phyloP scores from a whole-genome alignment of 2,797 vertebrate species.

The Phoxinus dragarum region DNA sequence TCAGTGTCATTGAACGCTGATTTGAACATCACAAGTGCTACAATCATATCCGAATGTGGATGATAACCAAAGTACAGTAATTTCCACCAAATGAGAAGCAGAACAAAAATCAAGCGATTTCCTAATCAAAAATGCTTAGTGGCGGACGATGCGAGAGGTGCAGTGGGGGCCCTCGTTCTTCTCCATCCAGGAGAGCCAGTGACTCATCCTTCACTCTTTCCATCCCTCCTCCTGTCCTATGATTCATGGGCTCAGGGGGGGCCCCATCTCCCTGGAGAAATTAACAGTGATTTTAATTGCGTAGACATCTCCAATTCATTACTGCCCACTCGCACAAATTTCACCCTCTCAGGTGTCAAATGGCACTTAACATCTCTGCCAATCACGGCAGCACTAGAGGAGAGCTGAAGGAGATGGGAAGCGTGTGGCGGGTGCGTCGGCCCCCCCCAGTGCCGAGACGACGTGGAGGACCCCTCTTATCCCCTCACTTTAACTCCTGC shows the following conservation, averaged over 20 bases:
- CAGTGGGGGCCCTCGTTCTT: conserved; percentile 14
- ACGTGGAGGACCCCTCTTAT: conserved; percentile 36
- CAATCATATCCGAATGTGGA: conserved; percentile 44
- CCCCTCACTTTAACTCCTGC: conserved; percentile 39
- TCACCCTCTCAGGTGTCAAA: conserved; percentile 84
- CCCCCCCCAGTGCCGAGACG: conserved; percentile 25
- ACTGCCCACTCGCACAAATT: conserved; percentile 73
- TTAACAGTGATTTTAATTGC: conserved; percentile 87
- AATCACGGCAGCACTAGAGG: conserved; percentile 78
- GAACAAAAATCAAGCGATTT: conserved; percentile 46
- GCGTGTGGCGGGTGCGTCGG: conserved; percentile 28
- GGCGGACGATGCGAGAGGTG: conserved; percentile 15
- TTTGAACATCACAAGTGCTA: conserved; percentile 47
- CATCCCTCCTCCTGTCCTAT: conserved; percentile 53
- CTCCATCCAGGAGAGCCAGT: conserved; percentile 54
- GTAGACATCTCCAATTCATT: conserved; percentile 84
- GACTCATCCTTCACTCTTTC: conserved; percentile 52
- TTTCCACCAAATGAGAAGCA: conserved; percentile 41
- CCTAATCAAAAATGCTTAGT: conserved; percentile 58
- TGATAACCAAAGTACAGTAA: conserved; percentile 38
- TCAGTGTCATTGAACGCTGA: conserved; percentile 48
- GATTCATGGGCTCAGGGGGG: conserved; percentile 63
- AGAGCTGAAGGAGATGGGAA: conserved; percentile 64
- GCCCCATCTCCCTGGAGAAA: conserved; percentile 82
- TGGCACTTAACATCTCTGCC: conserved; percentile 86